Conservation (phyloP, 1,140 invertebrate species). For the Trichomalopsis sarcophagae region DNA sequence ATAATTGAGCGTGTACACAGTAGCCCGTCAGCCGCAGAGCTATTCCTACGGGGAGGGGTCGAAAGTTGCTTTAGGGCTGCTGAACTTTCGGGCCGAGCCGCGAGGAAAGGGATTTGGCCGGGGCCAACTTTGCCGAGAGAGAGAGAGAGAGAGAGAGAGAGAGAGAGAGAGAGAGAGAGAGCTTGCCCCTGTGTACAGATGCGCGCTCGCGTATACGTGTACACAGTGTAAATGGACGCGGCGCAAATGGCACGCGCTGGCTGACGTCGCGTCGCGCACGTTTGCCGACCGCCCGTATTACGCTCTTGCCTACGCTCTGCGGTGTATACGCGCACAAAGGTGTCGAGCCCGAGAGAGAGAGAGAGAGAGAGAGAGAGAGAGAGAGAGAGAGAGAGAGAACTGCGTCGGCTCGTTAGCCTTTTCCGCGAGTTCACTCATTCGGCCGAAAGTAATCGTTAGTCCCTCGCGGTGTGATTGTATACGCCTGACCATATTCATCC, state of each 20-base stretch:
- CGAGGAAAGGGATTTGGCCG: slow-evolving; percentile 1
- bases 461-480: too few relatives aligned
- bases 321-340: not conserved
- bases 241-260: not conserved
- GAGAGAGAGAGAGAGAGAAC: too few relatives aligned
- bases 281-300: slow-evolving; percentile 24
- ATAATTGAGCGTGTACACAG: slow-evolving; percentile 62
- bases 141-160: not conserved
- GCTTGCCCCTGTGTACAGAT: not conserved
- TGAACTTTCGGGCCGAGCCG: slow-evolving; percentile 55
- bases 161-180: not conserved
- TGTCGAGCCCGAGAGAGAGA: not conserved
- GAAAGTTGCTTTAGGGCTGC: slow-evolving; percentile 60
- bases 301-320: not conserved
- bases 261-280: not conserved
- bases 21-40: slow-evolving; percentile 62
- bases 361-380: too few relatives aligned
- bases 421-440: not conserved
- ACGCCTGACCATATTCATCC: too few relatives aligned
- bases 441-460: not conserved
- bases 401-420: not conserved
- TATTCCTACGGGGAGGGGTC: slow-evolving; percentile 58
- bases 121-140: not conserved
- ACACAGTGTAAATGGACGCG: too few relatives aligned
- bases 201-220: not conserved